Evolutionary conservation across 2,888 invertebrate species (phyloP), one percentile per base, ranked within the genome.

Genomic region (Eupithecia insigniata): DNA sequence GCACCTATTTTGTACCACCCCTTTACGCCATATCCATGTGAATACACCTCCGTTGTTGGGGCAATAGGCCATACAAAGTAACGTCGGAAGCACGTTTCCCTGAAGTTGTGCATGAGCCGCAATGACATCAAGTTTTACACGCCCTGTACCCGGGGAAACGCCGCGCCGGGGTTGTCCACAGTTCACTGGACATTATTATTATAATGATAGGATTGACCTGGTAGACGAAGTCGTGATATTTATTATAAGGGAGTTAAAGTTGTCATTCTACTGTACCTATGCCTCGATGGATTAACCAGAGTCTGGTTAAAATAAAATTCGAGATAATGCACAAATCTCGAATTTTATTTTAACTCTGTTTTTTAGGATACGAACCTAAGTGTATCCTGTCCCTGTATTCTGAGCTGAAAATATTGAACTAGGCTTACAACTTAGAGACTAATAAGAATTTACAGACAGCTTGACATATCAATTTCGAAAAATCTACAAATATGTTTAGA

Each of bases 101-200:
- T 30, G 46, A 43, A 66, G 30, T 66, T 66, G 66, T 43, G 43
- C 66, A 22, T 55, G 55, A 62, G 36, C 14, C 22, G n/a, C 14
- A 18, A 30, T 30, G 46, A 66, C 66, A 66, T 28, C 10, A 66
- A 66, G 66, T 66, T 66, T 39, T 66, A 66, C n/a, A 46, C 65
- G 43, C 65, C 65, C 46, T 34, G 66, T 65, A 28, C 30, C 62
- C 66, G 66, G 66, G 46, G 66, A 46, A 46, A 18, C 8, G n/a
- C 64, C 64, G 28, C 8, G n/a, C 64, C 64, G 64, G 58, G 60
- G 32, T 18, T 32, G 61, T 62, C 61, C 32, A 26, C 55, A 22
- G 61, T 62, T 60, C 34, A 26, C 32, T 34, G 22, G n/a, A 36
- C n/a, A 10, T 64, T 34, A 64, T 26, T 64, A 64, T 64, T 36